A percentile compares a stretch with the other conserved stretches of the same genome.
Conservation (phyloP, 2,113 vertebrate species). For the Peucedramus taeniatus region DNA sequence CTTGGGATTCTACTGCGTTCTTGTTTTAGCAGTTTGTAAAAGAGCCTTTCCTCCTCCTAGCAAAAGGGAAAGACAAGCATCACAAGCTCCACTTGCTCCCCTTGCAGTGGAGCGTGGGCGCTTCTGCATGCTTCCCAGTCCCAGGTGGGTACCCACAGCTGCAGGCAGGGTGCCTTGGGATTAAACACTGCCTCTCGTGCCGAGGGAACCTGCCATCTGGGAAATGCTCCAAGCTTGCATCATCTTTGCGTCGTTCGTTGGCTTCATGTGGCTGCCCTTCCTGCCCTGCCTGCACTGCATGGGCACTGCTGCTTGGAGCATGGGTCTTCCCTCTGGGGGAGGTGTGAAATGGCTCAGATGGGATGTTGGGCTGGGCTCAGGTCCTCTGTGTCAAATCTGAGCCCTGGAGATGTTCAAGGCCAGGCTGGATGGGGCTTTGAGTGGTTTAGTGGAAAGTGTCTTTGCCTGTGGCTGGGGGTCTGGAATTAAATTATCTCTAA, state of each 20-base stretch:
- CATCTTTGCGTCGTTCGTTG: rapidly evolving
- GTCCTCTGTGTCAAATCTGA: not conserved
- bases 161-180: not conserved
- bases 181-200: not conserved
- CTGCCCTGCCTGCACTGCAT: not conserved
- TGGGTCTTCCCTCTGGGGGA: not conserved
- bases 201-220: not conserved
- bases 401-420: not conserved
- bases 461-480: not conserved
- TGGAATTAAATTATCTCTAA: not conserved
- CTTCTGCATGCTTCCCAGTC: not conserved
- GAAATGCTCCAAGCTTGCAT: not conserved
- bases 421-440: not conserved
- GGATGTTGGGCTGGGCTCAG: not conserved
- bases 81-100: no score
- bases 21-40: not conserved
- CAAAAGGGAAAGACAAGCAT: not conserved
- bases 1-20: not conserved
- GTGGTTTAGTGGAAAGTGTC: not conserved
- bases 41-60: not conserved
- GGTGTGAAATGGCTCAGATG: not conserved
- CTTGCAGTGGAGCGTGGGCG: rapidly evolving
- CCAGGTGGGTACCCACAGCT: not conserved
- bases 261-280: not conserved
- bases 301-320: not conserved